Conservation (phyloP, 2,797 vertebrate genomes). For the Pseudopleuronectes americanus region DNA sequence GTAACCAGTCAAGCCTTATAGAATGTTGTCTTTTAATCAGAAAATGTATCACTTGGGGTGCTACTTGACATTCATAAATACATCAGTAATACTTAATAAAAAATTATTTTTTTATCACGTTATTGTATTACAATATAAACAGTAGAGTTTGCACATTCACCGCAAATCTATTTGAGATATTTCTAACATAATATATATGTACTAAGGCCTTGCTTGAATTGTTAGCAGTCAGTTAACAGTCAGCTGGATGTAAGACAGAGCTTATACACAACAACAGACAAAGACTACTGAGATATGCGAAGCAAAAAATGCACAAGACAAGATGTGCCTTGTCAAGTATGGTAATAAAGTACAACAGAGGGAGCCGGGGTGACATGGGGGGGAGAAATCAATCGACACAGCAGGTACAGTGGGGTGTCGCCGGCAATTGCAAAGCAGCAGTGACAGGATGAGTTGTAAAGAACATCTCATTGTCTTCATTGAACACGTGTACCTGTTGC, state of each 20-base stretch:
- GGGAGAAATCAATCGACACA: conserved; percentile 7
- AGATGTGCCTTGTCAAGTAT: conserved; percentile 16
- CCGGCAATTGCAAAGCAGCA: background rate
- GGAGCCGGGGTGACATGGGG: background rate
- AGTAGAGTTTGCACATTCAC: background rate
- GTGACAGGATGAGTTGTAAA: conserved; percentile 1
- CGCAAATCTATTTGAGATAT: background rate
- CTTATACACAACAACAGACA: background rate
- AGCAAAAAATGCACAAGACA: conserved; percentile 5
- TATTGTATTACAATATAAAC: background rate
- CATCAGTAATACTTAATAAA: no score
- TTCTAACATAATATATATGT: background rate
- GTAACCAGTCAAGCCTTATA: no score
- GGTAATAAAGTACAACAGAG: conserved; percentile 3
- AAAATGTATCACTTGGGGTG: no score
- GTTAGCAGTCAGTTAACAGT: background rate
- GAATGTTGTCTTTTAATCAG: no score
- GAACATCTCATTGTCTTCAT: background rate
- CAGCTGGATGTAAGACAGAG: background rate
- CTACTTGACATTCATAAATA: no score
- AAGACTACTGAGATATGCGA: background rate
- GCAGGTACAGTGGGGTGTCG: background rate
- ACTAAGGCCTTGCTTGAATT: no score
- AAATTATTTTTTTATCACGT: no score
- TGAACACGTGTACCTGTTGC: background rate